A percentile compares a stretch with the other conserved stretches of the same genome.
Evolutionary conservation across 2,113 vertebrate species (phyloP).

Genomic region (Siniperca chuatsi): DNA sequence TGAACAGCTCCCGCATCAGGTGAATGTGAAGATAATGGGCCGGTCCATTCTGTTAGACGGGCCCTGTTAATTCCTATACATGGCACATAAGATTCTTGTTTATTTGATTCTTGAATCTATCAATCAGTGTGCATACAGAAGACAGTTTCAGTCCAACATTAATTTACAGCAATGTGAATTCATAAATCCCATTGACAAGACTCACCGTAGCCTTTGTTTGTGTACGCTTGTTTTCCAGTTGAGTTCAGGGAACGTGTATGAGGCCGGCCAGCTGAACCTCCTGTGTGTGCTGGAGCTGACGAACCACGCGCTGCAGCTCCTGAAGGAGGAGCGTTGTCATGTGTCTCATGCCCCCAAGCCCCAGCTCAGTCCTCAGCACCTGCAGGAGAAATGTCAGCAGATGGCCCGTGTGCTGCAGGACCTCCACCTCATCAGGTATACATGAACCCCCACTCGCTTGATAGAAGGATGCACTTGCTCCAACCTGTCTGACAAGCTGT

Average conservation of each 20-base stretch:
- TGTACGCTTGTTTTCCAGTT: slow-evolving; percentile 71
- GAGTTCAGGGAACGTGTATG: slow-evolving; percentile 85
- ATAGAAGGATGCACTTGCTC: background rate
- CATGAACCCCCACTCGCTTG: background rate
- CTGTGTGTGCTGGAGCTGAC: slow-evolving; percentile 87
- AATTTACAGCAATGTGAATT: background rate
- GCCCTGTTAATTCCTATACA: background rate
- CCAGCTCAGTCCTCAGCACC: slow-evolving; percentile 57
- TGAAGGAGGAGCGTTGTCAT: slow-evolving; percentile 77
- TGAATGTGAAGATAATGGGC: slow-evolving; percentile 70
- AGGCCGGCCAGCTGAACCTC: slow-evolving; percentile 87
- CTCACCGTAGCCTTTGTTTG: background rate
- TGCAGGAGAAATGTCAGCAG: slow-evolving; percentile 72
- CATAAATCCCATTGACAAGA: background rate
- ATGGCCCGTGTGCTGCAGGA: slow-evolving; percentile 68
- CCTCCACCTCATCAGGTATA: slow-evolving; percentile 83
- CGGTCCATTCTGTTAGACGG: background rate
- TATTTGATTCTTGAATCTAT: background rate
- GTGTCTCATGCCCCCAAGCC: slow-evolving; percentile 54
- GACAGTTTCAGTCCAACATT: background rate
- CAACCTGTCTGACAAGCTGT: background rate
- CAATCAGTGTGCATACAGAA: background rate
- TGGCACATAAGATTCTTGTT: background rate
- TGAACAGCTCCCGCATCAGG: slow-evolving; percentile 81
- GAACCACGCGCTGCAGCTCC: slow-evolving; percentile 85